Base-by-base conservation (phyloP, 2,113 vertebrate genomes). In the Circaetus cinerascens region DNA sequence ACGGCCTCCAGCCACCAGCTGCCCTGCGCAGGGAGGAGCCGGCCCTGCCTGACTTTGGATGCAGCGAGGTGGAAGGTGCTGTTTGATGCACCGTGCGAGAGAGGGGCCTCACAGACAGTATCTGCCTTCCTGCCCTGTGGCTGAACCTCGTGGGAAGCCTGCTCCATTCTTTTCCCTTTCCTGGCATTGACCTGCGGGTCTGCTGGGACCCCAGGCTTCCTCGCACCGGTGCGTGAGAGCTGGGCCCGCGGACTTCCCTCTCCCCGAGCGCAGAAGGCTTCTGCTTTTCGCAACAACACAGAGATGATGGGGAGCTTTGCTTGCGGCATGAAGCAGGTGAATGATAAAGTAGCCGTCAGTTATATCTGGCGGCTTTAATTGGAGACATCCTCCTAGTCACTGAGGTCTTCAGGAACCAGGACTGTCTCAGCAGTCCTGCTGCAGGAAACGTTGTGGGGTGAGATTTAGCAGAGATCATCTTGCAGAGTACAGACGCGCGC, bases 111-210 rank as follows among this genome's bases (percentile, higher is more conserved):
- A 10, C 32, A 30, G 59, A 46, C 55, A 20, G 1, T 12, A 7
- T 76, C 86, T 86, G 88, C 82, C 56, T 83, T 92, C 90, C 77
- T 93, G 82, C 67, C 76, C 67, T 30, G 0, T 1, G 50, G 53
- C 88, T 67, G 59, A 92, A 19, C 84, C 74, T 50, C 3, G 0
- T 8, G 55, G 82, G 79, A 92, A 92, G 60, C 82, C 59, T 55
- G 38, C 59, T 90, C 45, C 88, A 36, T 96, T 86, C 88, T 66
- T 77, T n/a, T 66, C 63, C 74, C 67, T n/a, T 94, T 96, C 75
- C 95, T 93, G 95, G 74, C 86, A 48, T 38, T 86, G 92, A 79
- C 53, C 83, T 5, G 0, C 0, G 9, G 56, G n/a, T 45, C 73
- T 0, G 3, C 77, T 64, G n/a, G 83, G 74, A 76, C 78, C 81